These are phyloP conservation scores for Yoshiicerus persimilis DNA, from an alignment of 1,140 invertebrate species.

Conservation along the genomic window DNA sequence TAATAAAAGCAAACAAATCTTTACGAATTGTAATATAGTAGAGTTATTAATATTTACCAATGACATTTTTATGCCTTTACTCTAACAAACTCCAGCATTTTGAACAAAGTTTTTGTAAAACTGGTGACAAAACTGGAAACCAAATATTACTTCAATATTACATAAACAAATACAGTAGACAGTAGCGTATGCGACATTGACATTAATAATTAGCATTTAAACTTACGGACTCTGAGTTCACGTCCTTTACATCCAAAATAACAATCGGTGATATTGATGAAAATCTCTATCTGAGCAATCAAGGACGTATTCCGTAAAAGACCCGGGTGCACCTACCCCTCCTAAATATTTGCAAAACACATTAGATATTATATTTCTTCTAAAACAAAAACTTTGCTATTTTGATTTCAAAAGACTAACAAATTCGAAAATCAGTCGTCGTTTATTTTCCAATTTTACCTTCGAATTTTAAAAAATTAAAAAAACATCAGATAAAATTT, in stretches of 20 bases:
- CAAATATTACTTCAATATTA: background rate
- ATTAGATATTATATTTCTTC: no score
- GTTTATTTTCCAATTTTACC: no score
- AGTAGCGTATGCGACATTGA: no score
- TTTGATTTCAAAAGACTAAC: no score
- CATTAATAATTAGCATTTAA: background rate
- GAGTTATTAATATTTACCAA: conserved; percentile 59
- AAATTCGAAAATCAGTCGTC: no score
- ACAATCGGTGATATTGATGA: conserved; percentile 85
- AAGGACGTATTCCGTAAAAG: no score
- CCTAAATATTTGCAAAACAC: no score
- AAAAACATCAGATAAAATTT: no score
- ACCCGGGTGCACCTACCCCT: conserved; percentile 80
- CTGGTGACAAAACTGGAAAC: conserved; percentile 57
- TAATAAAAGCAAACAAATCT: background rate
- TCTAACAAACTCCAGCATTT: conserved; percentile 87
- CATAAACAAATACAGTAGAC: background rate
- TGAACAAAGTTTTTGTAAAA: conserved; percentile 92
- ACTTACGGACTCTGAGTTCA: conserved; percentile 81
- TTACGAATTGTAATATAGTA: no score
- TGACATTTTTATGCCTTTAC: conserved; percentile 89
- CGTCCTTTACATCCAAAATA: conserved; percentile 92
- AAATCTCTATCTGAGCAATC: conserved; percentile 88
- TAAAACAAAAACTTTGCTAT: no score
- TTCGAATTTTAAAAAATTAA: no score